These are phyloP conservation scores for Diaperis boleti DNA, from an alignment of 2,888 invertebrate species.

Conservation along the genomic window DNA sequence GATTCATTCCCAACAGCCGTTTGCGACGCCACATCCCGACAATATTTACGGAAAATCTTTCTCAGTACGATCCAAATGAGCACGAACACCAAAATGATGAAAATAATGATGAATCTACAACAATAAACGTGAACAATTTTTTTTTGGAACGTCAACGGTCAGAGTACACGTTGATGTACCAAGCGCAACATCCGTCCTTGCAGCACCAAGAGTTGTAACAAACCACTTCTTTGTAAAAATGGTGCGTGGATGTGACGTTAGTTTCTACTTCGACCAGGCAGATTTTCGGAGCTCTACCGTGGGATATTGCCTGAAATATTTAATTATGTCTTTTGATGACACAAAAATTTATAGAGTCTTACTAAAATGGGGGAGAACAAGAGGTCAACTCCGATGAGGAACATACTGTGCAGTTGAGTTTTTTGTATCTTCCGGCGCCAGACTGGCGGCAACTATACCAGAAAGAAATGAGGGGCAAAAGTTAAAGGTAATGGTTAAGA, in stretches of 20 bases:
- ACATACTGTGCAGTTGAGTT: too few species aligned
- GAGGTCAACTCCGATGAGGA: too few species aligned
- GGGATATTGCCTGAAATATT: background rate
- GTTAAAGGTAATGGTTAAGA: too few species aligned
- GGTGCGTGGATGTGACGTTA: background rate
- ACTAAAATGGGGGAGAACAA: too few species aligned
- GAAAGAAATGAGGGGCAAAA: too few species aligned
- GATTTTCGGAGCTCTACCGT: background rate
- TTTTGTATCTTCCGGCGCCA: too few species aligned
- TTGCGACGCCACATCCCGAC: background rate
- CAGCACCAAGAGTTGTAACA: background rate
- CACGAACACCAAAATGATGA: background rate
- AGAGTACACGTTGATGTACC: slow-evolving; percentile 1
- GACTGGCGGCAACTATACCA: too few species aligned
- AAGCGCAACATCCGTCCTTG: background rate
- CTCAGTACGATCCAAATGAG: background rate
- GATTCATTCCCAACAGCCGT: background rate
- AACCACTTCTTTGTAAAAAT: background rate
- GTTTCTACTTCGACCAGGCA: background rate
- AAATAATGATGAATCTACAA: background rate
- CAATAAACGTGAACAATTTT: background rate
- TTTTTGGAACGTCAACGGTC: background rate
- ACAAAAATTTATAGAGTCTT: too few species aligned
- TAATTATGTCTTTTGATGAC: too few species aligned
- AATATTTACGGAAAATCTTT: background rate